Percentiles rank a stretch among this genome's conserved stretches.
Conservation (phyloP, 2,797 vertebrate genomes). For the Triplophysa yarkandensis region DNA sequence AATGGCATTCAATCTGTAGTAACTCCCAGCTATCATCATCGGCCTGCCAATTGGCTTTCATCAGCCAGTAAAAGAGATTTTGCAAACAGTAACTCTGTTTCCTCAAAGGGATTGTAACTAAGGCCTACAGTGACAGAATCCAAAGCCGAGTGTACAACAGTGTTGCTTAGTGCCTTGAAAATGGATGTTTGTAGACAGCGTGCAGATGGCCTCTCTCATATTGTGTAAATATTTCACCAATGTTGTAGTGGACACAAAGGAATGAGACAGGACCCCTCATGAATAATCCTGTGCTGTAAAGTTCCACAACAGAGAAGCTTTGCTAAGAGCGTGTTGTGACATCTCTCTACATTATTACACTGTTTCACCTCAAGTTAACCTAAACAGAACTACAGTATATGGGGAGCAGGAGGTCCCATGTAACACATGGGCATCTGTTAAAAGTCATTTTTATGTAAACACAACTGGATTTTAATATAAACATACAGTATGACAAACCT, state of each 20-base stretch:
- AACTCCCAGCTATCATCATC: constrained; percentile 21
- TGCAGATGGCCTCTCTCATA: constrained; percentile 53
- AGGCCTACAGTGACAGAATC: constrained; percentile 26
- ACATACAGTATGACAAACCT: no score
- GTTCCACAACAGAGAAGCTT: constrained; percentile 56
- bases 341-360: not conserved
- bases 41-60: constrained; percentile 34
- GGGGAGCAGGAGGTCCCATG: constrained; percentile 9
- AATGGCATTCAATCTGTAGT: constrained; percentile 23
- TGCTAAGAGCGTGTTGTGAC: constrained; percentile 34
- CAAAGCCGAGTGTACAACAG: constrained; percentile 49
- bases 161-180: constrained; percentile 24
- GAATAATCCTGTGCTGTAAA: constrained; percentile 22
- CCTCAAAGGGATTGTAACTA: constrained; percentile 29
- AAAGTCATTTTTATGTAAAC: not conserved
- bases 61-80: constrained; percentile 31
- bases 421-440: not conserved
- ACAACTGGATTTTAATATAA: not conserved
- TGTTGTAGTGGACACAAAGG: constrained; percentile 53
- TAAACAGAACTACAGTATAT: constrained; percentile 44
- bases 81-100: constrained; percentile 14
- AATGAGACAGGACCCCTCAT: constrained; percentile 52
- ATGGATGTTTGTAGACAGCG: constrained; percentile 19
- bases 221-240: constrained; percentile 65
- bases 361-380: constrained; percentile 7